These are phyloP conservation scores for Bufo gargarizans DNA, from an alignment of 2,113 vertebrate species.

Conservation along the genomic window DNA sequence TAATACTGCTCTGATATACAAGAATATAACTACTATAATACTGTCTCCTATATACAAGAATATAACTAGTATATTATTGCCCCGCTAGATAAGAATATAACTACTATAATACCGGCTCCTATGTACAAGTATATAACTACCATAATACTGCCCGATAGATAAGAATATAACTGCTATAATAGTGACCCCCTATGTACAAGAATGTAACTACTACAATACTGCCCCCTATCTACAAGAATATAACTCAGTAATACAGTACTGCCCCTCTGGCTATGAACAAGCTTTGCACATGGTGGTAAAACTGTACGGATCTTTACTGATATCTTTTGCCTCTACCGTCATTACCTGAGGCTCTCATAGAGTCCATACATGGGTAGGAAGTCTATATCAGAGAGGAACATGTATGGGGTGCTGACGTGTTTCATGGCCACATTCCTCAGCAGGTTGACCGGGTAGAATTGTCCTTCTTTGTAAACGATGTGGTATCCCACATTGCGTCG, in stretches of 20 bases:
- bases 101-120: background rate
- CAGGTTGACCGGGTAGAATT: slow-evolving; percentile 98
- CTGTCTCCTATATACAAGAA: background rate
- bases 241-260: no score
- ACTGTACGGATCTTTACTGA: no score
- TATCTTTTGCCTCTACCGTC: background rate
- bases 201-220: background rate
- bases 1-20: background rate
- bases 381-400: slow-evolving; percentile 98
- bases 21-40: slow-evolving; percentile 13
- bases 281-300: background rate
- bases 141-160: background rate
- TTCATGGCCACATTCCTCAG: slow-evolving; percentile 96
- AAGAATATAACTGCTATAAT: background rate
- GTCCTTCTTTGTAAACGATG: slow-evolving; percentile 98
- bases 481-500: slow-evolving; percentile 95
- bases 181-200: background rate
- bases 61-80: background rate
- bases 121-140: background rate
- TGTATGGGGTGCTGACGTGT: slow-evolving; percentile 94
- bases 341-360: slow-evolving; percentile 97
- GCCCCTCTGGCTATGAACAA: no score
- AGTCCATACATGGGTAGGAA: slow-evolving; percentile 99
- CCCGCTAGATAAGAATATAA: background rate
- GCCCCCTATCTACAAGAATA: background rate